Conservation (phyloP, 2,888 invertebrate genomes). For the Pachymerium ferrugineum region DNA sequence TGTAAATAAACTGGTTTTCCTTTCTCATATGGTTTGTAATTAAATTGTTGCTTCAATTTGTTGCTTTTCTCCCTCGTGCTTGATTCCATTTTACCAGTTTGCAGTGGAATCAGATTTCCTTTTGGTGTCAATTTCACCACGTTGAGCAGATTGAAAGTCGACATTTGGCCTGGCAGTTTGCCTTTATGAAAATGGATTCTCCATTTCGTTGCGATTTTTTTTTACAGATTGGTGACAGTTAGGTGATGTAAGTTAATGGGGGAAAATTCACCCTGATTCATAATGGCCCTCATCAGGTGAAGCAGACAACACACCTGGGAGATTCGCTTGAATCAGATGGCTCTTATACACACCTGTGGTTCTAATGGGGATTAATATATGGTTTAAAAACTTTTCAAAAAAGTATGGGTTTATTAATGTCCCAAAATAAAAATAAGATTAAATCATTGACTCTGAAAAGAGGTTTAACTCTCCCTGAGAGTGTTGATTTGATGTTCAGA, state of each 20-base stretch:
- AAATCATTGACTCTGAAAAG: too few species aligned
- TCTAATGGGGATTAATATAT: conserved; percentile 19
- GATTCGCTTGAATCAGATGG: background rate
- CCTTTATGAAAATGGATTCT: background rate
- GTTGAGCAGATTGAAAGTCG: background rate
- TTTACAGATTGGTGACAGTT: background rate
- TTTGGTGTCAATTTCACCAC: conserved; percentile 1
- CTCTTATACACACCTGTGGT: conserved; percentile 11
- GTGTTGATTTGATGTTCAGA: too few species aligned
- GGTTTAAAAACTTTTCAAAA: background rate
- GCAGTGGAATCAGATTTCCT: background rate
- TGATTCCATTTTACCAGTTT: background rate
- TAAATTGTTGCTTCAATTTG: conserved; percentile 13
- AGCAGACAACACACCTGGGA: conserved; percentile 11
- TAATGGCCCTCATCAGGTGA: background rate
- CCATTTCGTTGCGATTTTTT: background rate
- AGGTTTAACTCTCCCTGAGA: too few species aligned
- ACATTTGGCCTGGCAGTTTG: background rate
- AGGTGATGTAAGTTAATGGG: conserved; percentile 4
- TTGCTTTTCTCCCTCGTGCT: background rate
- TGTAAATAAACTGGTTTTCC: conserved; percentile 12
- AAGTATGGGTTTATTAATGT: background rate
- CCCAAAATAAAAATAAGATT: background rate
- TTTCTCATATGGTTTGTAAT: background rate
- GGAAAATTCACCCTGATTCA: conserved; percentile 22